phyloP scores from a whole-genome alignment of 1,140 invertebrate genomes.

The Eriocheir sinensis region DNA sequence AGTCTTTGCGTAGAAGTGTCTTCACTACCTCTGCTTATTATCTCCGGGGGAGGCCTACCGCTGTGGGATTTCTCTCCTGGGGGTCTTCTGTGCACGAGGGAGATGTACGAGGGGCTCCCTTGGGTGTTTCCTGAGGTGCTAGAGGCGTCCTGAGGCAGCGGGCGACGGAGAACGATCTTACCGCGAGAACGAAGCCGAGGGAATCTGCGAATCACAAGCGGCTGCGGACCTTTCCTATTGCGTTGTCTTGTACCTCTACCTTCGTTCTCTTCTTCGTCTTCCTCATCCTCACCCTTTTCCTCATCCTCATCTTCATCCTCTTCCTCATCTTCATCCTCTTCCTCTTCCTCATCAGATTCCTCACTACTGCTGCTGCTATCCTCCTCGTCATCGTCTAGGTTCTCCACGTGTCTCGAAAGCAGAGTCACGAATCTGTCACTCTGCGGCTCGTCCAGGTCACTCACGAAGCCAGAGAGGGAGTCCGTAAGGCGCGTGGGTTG shows the following conservation, averaged over 20 bases:
- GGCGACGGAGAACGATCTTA: not conserved
- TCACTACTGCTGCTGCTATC: not conserved
- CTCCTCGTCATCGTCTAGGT: not conserved
- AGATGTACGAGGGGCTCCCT: not conserved
- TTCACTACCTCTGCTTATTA: too few relatives aligned
- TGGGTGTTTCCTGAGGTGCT: not conserved
- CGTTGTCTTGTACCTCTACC: not conserved
- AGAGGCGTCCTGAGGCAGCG: not conserved
- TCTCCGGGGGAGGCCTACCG: too few relatives aligned
- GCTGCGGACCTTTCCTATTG: not conserved
- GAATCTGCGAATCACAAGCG: constrained; percentile 2
- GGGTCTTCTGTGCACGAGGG: not conserved
- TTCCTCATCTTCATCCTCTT: not conserved
- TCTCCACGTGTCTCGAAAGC: not conserved
- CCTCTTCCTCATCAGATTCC: not conserved
- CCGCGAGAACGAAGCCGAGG: not conserved
- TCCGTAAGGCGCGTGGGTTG: not conserved
- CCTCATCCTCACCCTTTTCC: not conserved
- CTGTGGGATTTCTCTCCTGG: not conserved
- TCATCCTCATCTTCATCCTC: constrained; percentile 1
- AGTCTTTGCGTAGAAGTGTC: too few relatives aligned
- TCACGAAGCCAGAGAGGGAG: not conserved
- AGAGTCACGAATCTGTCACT: not conserved
- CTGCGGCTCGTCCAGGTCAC: not conserved
- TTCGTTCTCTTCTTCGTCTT: not conserved